These are phyloP conservation scores for Drosophila prosaltans DNA, from an alignment of 1,140 invertebrate genomes.

Conservation along the genomic window DNA sequence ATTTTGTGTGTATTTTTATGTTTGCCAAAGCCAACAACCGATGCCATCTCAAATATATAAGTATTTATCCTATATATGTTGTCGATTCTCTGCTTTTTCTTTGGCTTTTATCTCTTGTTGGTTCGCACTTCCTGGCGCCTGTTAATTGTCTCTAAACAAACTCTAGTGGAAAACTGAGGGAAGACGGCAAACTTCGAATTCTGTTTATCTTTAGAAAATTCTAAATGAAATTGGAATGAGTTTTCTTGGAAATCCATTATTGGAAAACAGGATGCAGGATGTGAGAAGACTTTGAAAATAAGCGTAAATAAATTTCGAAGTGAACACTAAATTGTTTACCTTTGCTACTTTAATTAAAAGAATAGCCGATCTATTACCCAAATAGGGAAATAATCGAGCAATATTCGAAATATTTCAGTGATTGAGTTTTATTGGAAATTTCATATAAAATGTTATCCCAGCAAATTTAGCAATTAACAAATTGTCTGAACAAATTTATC, in stretches of 20 bases:
- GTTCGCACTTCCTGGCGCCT: conserved; percentile 34
- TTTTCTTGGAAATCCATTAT: conserved; percentile 38
- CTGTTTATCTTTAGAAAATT: conserved; percentile 47
- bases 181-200: conserved; percentile 26
- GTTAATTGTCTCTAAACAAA: conserved; percentile 57
- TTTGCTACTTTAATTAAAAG: background rate
- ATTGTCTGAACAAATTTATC: conserved; percentile 18
- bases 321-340: background rate
- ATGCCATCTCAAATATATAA: conserved; percentile 40
- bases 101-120: conserved; percentile 18
- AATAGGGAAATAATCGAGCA: too few relatives aligned
- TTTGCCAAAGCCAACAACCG: conserved; percentile 25
- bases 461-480: conserved; percentile 35
- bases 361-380: background rate
- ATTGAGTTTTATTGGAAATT: background rate
- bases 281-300: background rate
- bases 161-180: background rate
- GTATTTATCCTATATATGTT: conserved; percentile 30
- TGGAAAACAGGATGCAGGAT: conserved; percentile 16
- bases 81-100: conserved; percentile 42
- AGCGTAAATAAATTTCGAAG: too few relatives aligned
- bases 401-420: background rate
- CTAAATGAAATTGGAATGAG: conserved; percentile 27
- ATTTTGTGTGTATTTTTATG: conserved; percentile 32
- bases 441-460: background rate